Conservation (phyloP, 2,797 vertebrate species). For the Hozukius guyotensis region DNA sequence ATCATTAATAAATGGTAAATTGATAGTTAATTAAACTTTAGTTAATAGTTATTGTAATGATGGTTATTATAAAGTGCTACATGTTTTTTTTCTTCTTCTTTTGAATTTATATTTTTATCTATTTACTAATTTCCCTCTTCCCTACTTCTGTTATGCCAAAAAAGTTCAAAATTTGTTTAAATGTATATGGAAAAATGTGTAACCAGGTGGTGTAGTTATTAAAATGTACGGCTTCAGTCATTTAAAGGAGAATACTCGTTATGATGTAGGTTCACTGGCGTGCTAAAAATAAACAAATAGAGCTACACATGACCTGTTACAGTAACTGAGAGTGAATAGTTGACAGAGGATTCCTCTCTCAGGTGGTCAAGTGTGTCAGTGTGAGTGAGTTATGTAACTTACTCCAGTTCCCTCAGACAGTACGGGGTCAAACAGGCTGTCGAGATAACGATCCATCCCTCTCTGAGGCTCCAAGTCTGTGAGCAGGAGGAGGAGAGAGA, state of each 20-base stretch:
- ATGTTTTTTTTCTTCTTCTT: background rate
- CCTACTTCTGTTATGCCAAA: background rate
- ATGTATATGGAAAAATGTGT: background rate
- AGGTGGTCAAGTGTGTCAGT: slow-evolving; percentile 23
- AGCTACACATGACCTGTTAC: background rate
- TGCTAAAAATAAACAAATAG: background rate
- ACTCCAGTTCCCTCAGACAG: slow-evolving; percentile 91
- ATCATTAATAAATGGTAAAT: too few relatives aligned
- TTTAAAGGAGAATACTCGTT: background rate
- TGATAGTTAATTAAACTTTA: too few relatives aligned
- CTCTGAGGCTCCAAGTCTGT: slow-evolving; percentile 82
- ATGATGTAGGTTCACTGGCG: background rate
- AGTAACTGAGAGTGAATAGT: background rate
- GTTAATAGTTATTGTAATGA: too few relatives aligned
- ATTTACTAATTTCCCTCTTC: background rate
- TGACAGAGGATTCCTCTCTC: slow-evolving; percentile 7
- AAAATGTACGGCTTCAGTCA: background rate
- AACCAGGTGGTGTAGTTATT: background rate
- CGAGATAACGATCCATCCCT: slow-evolving; percentile 94
- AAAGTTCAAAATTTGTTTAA: background rate
- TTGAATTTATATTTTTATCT: background rate
- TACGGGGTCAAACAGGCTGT: slow-evolving; percentile 95
- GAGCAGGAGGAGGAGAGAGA: background rate
- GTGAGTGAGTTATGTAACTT: slow-evolving; percentile 67
- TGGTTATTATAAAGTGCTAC: too few relatives aligned